phyloP scores from a whole-genome alignment of 2,888 invertebrate species.

The Troides oblongomaculatus region DNA sequence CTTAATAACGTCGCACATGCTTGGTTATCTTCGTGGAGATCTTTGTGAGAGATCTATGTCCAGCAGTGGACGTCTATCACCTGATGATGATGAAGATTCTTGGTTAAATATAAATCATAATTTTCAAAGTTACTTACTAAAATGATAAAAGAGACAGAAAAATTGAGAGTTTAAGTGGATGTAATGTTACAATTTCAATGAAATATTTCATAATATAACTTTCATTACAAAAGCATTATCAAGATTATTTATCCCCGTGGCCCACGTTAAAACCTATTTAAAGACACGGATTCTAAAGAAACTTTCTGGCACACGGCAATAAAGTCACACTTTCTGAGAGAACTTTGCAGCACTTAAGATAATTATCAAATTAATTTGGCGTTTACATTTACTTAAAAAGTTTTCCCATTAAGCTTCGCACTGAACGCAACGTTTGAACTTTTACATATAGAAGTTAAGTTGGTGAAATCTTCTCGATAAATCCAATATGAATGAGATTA shows the following conservation, averaged over 20 bases:
- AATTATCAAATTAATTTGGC: conserved; percentile 27
- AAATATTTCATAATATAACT: too few species aligned
- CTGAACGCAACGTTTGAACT: conserved; percentile 6
- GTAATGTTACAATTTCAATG: too few species aligned
- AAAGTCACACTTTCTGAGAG: conserved; percentile 24
- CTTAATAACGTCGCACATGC: too few species aligned
- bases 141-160: too few species aligned
- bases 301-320: conserved; percentile 8
- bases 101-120: too few species aligned
- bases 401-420: conserved; percentile 19
- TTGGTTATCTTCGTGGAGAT: too few species aligned
- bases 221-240: neutral
- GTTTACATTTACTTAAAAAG: conserved; percentile 17
- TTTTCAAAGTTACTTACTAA: too few species aligned
- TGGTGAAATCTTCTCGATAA: neutral
- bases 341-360: conserved; percentile 25
- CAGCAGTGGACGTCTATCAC: too few species aligned
- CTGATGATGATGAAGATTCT: too few species aligned
- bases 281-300: conserved; percentile 13
- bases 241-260: neutral
- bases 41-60: too few species aligned
- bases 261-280: neutral
- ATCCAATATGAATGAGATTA: neutral
- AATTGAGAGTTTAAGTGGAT: too few species aligned
- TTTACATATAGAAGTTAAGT: neutral